These are phyloP conservation scores for Arvicanthis niloticus DNA, from an alignment of 2,113 vertebrate genomes.

Conservation along the genomic window DNA sequence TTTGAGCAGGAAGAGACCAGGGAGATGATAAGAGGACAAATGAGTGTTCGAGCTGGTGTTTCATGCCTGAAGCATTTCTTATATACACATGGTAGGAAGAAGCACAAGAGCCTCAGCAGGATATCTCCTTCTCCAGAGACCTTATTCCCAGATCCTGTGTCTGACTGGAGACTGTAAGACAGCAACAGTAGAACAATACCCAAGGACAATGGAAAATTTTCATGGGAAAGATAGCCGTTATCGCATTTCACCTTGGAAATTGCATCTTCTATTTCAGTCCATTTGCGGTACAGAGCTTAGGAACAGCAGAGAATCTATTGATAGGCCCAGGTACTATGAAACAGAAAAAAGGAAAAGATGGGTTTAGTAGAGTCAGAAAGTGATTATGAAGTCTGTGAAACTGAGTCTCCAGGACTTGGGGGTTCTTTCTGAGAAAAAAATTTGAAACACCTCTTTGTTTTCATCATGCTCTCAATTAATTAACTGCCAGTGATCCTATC, in stretches of 20 bases:
- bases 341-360: neutral
- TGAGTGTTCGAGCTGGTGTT: constrained; percentile 15
- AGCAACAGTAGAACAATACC: neutral
- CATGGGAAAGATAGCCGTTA: neutral
- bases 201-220: neutral
- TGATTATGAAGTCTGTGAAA: neutral
- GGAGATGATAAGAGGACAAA: constrained; percentile 70
- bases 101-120: neutral
- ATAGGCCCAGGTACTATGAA: neutral
- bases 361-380: neutral
- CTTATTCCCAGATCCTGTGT: neutral
- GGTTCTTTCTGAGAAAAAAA: neutral
- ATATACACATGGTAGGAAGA: neutral
- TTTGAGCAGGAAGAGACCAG: constrained; percentile 74
- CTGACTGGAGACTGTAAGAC: neutral
- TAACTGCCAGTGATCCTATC: neutral
- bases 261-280: neutral
- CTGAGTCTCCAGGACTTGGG: neutral
- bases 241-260: neutral
- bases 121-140: neutral
- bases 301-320: neutral
- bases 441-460: neutral
- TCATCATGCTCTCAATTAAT: neutral
- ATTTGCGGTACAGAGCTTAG: constrained; percentile 6
- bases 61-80: constrained; percentile 72